Percentiles rank a stretch among this genome's conserved stretches.
These are phyloP conservation scores for Oreotrochilus melanogaster DNA, from an alignment of 2,113 vertebrate genomes.

Conservation along the genomic window DNA sequence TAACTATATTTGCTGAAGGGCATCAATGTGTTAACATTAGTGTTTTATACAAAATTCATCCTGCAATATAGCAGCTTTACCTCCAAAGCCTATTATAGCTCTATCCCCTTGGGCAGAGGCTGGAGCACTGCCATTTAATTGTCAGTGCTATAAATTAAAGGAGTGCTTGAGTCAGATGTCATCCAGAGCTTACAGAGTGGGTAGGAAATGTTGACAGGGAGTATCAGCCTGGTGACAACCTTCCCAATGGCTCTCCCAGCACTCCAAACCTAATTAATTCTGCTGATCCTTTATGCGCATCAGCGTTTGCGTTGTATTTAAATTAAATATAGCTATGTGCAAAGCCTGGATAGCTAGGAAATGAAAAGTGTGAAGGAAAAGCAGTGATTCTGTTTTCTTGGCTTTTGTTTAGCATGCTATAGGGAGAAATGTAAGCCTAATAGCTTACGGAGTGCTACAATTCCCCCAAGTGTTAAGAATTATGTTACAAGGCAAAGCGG, in stretches of 20 bases:
- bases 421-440: constrained; percentile 14
- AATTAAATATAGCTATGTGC: constrained; percentile 40
- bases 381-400: constrained; percentile 4
- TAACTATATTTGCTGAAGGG: constrained; percentile 30
- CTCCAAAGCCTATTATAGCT: constrained; percentile 46
- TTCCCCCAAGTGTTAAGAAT: constrained; percentile 13
- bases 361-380: not conserved
- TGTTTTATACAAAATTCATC: constrained; percentile 21
- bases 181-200: constrained; percentile 21
- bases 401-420: constrained; percentile 28
- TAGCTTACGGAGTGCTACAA: constrained; percentile 26
- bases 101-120: constrained; percentile 18
- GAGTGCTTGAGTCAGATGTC: constrained; percentile 45
- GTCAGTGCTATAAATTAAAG: constrained; percentile 65
- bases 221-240: not conserved
- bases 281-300: constrained; percentile 37
- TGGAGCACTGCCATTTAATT: constrained; percentile 71
- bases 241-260: constrained; percentile 10
- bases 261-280: constrained; percentile 45
- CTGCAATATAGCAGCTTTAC: constrained; percentile 39
- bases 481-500: constrained; percentile 12
- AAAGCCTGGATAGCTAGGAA: constrained; percentile 26
- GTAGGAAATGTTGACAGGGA: constrained; percentile 40
- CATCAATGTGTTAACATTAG: constrained; percentile 17
- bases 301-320: constrained; percentile 51